Conservation (phyloP, 2,113 vertebrate genomes). For the Fregata magnificens region DNA sequence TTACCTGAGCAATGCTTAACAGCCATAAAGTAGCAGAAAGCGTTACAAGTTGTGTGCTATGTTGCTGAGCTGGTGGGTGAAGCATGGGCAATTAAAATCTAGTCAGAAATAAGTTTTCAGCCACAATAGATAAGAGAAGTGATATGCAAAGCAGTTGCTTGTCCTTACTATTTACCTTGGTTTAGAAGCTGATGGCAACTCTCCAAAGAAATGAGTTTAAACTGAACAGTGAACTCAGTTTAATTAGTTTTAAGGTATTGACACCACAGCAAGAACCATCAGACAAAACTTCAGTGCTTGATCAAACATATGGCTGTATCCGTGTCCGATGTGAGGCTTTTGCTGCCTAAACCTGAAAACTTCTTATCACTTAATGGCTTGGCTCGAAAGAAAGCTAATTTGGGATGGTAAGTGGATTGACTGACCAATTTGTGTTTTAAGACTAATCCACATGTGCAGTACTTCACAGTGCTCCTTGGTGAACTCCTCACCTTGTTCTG, state of each 20-base stretch:
- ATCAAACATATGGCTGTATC: slow-evolving; percentile 39
- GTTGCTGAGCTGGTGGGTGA: background rate
- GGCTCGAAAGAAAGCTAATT: slow-evolving; percentile 40
- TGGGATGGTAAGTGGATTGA: slow-evolving; percentile 17
- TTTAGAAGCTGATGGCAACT: background rate
- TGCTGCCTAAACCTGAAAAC: slow-evolving; percentile 44
- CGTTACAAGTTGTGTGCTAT: background rate
- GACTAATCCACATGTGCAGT: slow-evolving; percentile 24
- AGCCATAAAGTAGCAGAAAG: background rate
- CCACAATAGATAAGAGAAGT: background rate
- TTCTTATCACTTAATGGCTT: slow-evolving; percentile 59
- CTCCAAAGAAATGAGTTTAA: slow-evolving; percentile 45
- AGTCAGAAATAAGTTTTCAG: background rate
- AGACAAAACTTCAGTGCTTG: slow-evolving; percentile 30
- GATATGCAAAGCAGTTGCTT: slow-evolving; percentile 13
- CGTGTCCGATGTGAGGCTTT: background rate
- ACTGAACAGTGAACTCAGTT: slow-evolving; percentile 4
- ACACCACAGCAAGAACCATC: slow-evolving; percentile 8
- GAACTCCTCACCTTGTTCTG: slow-evolving; percentile 68
- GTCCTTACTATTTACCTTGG: slow-evolving; percentile 23
- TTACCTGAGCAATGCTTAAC: background rate
- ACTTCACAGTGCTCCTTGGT: slow-evolving; percentile 31
- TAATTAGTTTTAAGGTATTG: slow-evolving; percentile 59
- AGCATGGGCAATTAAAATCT: background rate
- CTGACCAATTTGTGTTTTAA: slow-evolving; percentile 54